Percentiles rank a stretch among this genome's conserved stretches.
phyloP scores from a whole-genome alignment of 2,113 vertebrate species.

The Macroglossus sobrinus region DNA sequence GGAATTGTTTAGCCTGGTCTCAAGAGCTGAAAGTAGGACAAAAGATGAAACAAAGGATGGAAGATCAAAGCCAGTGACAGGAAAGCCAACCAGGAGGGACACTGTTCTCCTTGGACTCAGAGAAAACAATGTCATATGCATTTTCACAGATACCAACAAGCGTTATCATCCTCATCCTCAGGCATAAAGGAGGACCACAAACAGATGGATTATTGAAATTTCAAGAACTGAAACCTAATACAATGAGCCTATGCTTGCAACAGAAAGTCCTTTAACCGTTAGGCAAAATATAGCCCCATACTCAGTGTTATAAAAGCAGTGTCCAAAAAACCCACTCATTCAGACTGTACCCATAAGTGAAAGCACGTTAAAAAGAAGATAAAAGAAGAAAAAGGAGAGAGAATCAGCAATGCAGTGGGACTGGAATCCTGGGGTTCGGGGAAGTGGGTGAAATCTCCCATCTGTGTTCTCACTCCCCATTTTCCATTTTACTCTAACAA shows the following conservation, averaged over 20 bases:
- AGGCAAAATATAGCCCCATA: background rate
- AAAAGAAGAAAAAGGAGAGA: background rate
- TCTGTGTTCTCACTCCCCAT: background rate
- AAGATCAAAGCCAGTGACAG: constrained; percentile 50
- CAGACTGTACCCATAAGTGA: background rate
- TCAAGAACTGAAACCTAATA: background rate
- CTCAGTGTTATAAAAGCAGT: background rate
- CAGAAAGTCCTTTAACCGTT: background rate
- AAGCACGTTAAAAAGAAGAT: background rate
- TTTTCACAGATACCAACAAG: constrained; percentile 32
- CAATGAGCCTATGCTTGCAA: background rate
- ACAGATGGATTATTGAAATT: background rate
- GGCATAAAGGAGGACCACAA: background rate
- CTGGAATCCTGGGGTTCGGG: background rate
- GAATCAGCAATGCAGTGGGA: background rate
- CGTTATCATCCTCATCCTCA: background rate
- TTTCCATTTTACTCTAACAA: background rate
- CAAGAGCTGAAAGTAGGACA: constrained; percentile 47
- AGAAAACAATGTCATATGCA: constrained; percentile 15
- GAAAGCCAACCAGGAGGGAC: constrained; percentile 28
- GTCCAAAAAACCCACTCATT: background rate
- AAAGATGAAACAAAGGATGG: constrained; percentile 34
- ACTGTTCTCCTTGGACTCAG: constrained; percentile 8
- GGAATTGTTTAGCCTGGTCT: constrained; percentile 73
- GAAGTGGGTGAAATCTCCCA: background rate